A percentile compares a stretch with the other conserved stretches of the same genome.
These are phyloP conservation scores for Mastigias papua DNA, from an alignment of 30 jellyfish, hydroid and myxozoan species.

Conservation along the genomic window DNA sequence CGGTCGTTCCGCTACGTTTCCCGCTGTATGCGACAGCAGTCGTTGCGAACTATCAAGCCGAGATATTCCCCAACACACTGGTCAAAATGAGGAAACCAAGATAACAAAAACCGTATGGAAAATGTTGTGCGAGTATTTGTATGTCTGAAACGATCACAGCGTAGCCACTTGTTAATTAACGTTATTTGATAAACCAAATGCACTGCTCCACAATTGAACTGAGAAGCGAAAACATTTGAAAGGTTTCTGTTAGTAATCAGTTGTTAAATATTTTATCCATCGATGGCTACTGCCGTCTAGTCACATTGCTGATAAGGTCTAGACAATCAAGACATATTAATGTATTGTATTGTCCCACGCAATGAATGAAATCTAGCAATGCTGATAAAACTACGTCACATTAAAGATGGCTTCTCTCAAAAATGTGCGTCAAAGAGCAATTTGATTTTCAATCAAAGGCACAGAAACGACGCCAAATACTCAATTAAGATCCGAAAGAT, in stretches of 20 bases:
- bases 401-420: background rate
- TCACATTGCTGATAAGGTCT: background rate
- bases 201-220: background rate
- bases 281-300: slow-evolving; percentile 11
- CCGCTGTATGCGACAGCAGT: too few species aligned
- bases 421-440: background rate
- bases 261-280: background rate
- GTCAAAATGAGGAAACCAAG: background rate
- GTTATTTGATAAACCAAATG: background rate
- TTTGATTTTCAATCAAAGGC: background rate
- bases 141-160: background rate
- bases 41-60: too few species aligned
- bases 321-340: background rate
- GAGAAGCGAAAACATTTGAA: background rate
- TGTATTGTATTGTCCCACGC: background rate
- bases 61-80: background rate
- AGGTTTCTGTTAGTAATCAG: background rate
- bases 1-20: too few species aligned
- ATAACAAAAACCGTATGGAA: background rate
- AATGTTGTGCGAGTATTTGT: background rate
- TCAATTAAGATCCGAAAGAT: background rate
- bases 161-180: background rate
- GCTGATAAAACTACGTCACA: background rate
- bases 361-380: background rate
- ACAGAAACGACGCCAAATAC: background rate